These are phyloP conservation scores for Malurus melanocephalus DNA, from an alignment of 2,113 vertebrate species.

Conservation along the genomic window DNA sequence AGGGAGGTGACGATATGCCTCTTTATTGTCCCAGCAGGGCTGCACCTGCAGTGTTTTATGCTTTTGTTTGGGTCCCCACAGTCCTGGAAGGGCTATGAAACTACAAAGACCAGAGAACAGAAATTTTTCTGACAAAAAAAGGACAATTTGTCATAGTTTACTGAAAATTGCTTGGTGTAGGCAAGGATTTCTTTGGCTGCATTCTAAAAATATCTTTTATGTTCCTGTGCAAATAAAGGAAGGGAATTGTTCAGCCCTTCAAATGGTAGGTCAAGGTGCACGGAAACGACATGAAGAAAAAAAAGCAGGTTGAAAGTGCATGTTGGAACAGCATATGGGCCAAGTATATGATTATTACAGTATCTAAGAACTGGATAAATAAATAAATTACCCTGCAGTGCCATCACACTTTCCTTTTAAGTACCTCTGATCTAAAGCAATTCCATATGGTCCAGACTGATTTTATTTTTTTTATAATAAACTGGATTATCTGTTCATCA, in stretches of 20 bases:
- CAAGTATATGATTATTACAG: neutral
- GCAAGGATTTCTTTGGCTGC: neutral
- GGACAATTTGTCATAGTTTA: neutral
- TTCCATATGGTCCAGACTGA: neutral
- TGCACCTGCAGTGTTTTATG: slow-evolving; percentile 3
- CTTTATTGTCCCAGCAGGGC: slow-evolving; percentile 12
- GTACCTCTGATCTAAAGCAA: neutral
- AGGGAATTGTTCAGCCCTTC: slow-evolving; percentile 29
- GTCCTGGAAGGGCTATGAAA: neutral
- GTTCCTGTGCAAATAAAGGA: slow-evolving; percentile 4
- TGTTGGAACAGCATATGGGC: neutral
- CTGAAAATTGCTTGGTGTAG: neutral
- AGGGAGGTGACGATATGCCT: neutral
- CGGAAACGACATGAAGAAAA: neutral
- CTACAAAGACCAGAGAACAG: neutral
- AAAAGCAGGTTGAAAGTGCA: slow-evolving; percentile 25
- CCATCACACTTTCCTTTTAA: neutral
- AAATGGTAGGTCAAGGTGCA: slow-evolving; percentile 48
- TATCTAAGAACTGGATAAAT: neutral
- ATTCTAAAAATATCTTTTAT: slow-evolving; percentile 39
- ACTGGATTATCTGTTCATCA: neutral
- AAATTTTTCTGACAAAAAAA: neutral
- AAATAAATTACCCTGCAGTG: neutral
- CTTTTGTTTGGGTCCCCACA: neutral
- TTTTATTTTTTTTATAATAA: neutral